Evolutionary conservation across 1,140 invertebrate genomes (phyloP).

Genomic region (Lysiphlebus fabarum): DNA sequence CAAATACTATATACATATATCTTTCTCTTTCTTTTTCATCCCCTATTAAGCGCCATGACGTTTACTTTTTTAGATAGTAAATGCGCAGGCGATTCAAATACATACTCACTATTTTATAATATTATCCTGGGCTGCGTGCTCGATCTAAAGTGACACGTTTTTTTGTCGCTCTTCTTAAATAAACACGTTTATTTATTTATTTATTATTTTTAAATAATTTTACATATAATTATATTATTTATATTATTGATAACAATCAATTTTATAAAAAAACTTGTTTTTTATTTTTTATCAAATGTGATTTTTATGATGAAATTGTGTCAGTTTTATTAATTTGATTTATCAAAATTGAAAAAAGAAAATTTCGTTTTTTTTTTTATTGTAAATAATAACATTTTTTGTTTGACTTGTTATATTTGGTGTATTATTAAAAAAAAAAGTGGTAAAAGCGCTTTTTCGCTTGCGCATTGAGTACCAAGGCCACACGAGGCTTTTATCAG

Average conservation of each 20-base stretch:
- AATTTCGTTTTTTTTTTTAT: no score
- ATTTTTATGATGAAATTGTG: no score
- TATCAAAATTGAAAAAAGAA: no score
- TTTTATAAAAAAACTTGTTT: neutral
- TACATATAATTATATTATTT: neutral
- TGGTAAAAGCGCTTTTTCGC: neutral
- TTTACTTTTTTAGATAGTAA: conserved; percentile 19
- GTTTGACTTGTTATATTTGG: conserved; percentile 1
- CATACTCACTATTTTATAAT: conserved; percentile 22
- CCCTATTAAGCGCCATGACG: conserved; percentile 21
- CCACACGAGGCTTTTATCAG: conserved; percentile 23
- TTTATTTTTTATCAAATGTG: no score
- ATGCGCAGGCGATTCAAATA: conserved; percentile 2
- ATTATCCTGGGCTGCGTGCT: conserved; percentile 28
- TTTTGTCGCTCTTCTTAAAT: conserved; percentile 18
- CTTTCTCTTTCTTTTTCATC: conserved; percentile 16
- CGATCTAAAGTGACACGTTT: conserved; percentile 27
- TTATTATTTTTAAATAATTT: neutral
- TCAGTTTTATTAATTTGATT: no score
- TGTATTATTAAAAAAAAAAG: neutral
- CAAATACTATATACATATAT: neutral
- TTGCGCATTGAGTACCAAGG: conserved; percentile 23
- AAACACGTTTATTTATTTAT: conserved; percentile 1
- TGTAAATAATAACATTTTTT: neutral
- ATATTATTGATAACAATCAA: neutral